Conservation (phyloP, 2,797 vertebrate genomes). For the Dipus sagitta region DNA sequence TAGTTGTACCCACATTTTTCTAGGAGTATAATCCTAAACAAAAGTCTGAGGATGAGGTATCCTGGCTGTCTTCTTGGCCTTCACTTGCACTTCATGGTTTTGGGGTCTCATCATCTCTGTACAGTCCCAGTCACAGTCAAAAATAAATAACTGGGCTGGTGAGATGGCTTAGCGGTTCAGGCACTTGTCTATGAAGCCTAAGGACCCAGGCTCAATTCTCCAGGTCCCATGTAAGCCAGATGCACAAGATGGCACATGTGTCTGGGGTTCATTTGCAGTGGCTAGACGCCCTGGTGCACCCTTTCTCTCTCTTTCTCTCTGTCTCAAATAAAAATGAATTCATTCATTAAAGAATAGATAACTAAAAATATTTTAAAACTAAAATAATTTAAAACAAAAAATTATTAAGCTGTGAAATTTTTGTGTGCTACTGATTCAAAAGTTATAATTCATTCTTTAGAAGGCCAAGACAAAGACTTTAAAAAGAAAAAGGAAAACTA, state of each 20-base stretch:
- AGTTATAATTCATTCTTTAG: slow-evolving; percentile 17
- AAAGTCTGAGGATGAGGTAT: neutral
- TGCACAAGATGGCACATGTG: too few species aligned
- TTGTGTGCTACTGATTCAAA: slow-evolving; percentile 4
- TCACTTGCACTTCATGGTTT: neutral
- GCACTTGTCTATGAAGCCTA: too few species aligned
- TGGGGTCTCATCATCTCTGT: slow-evolving; percentile 40
- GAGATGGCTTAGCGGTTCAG: too few species aligned
- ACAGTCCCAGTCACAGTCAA: neutral
- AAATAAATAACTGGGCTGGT: neutral
- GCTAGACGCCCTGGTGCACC: too few species aligned
- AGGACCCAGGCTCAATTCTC: too few species aligned
- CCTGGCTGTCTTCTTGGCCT: neutral
- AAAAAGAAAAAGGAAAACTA: neutral
- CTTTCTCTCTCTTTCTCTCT: too few species aligned
- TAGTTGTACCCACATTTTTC: slow-evolving; percentile 22
- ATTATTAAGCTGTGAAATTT: neutral
- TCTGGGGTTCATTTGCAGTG: too few species aligned
- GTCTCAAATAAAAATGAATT: too few species aligned
- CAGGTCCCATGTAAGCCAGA: too few species aligned
- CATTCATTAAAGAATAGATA: too few species aligned
- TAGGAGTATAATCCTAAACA: neutral
- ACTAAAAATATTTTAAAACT: neutral
- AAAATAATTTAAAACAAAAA: slow-evolving; percentile 43
- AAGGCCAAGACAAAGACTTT: neutral